Conservation (phyloP, 1,140 invertebrate genomes). For the Lucilia sericata region DNA sequence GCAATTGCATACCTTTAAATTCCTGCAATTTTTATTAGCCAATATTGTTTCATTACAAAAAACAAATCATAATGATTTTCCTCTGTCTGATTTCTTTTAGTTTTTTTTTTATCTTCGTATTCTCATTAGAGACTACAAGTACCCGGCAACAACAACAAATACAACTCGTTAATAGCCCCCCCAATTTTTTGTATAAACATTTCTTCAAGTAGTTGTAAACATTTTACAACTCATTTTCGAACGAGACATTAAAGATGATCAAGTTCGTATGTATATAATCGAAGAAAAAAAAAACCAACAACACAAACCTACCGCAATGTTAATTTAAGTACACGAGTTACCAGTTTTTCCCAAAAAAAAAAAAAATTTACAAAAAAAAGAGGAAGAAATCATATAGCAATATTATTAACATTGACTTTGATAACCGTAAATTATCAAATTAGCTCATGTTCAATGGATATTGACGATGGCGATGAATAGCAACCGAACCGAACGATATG, state of each 20-base stretch:
- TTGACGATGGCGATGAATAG: background rate
- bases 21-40: too few relatives aligned
- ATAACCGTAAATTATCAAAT: constrained; percentile 44
- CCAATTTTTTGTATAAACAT: background rate
- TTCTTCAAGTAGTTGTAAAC: constrained; percentile 21
- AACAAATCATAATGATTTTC: too few relatives aligned
- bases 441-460: constrained; percentile 33
- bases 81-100: too few relatives aligned
- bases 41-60: too few relatives aligned
- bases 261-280: background rate
- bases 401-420: constrained; percentile 41
- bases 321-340: background rate
- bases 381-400: background rate
- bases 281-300: background rate
- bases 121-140: too few relatives aligned
- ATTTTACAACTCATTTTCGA: constrained; percentile 24
- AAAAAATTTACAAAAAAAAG: background rate
- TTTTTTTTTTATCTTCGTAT: too few relatives aligned
- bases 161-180: background rate
- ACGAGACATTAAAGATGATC: background rate
- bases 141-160: too few relatives aligned
- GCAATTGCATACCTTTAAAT: too few relatives aligned
- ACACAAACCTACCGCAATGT: constrained; percentile 38
- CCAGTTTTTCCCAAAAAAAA: background rate
- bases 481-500: background rate